These are phyloP conservation scores for Cerastis rubricosa DNA, from an alignment of 2,888 invertebrate species.

Conservation along the genomic window DNA sequence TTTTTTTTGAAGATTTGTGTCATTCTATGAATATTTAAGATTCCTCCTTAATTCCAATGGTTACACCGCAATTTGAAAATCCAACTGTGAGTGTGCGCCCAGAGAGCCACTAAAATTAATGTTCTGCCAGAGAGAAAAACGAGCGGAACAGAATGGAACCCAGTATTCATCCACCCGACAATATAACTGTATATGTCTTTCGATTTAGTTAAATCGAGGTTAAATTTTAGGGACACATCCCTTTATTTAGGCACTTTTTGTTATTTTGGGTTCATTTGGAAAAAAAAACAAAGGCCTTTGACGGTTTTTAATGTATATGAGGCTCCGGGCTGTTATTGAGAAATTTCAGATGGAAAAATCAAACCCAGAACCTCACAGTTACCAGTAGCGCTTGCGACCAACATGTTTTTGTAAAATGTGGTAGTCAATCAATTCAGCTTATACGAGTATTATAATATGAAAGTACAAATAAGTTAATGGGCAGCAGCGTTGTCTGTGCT, in stretches of 20 bases:
- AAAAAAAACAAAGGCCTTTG: not conserved
- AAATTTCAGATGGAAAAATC: not conserved
- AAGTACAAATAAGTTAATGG: no score
- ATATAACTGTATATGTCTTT: constrained; percentile 64
- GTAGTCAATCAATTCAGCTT: not conserved
- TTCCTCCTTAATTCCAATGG: constrained; percentile 79
- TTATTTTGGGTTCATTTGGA: constrained; percentile 28
- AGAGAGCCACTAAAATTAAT: constrained; percentile 89
- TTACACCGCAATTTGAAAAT: constrained; percentile 86
- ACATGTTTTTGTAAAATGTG: not conserved
- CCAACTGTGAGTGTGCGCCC: constrained; percentile 78
- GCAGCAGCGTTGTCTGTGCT: no score
- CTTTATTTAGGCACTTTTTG: constrained; percentile 33
- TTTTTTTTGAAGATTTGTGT: constrained; percentile 50
- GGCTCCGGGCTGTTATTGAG: not conserved
- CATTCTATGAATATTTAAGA: constrained; percentile 75
- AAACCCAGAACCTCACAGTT: not conserved
- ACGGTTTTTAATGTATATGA: not conserved
- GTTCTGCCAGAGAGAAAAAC: constrained; percentile 90
- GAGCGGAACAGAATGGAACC: constrained; percentile 79
- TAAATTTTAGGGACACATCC: constrained; percentile 56
- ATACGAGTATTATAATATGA: no score
- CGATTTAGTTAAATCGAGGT: constrained; percentile 77
- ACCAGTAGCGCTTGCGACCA: not conserved
- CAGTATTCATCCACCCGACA: constrained; percentile 74